Evolutionary conservation across 1,140 invertebrate species (phyloP).

Genomic region (Eriosoma lanigerum): DNA sequence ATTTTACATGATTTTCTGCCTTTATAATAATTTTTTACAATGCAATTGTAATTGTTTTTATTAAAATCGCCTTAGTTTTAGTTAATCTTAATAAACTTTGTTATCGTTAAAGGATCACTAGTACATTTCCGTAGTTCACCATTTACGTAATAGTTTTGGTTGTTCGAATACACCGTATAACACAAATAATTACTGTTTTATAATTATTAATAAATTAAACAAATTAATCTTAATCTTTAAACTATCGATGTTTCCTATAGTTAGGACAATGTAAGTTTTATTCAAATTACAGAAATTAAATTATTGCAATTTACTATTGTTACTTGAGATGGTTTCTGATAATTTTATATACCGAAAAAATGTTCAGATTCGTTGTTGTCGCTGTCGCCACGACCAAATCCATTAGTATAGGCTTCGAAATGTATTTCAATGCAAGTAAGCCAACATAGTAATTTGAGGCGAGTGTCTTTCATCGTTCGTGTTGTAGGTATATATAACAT

Average conservation of each 20-base stretch:
- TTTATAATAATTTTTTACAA: too few relatives aligned
- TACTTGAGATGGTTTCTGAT: not conserved
- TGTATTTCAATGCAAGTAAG: not conserved
- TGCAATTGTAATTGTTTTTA: too few relatives aligned
- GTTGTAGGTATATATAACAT: not conserved
- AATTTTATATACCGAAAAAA: not conserved
- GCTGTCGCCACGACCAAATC: not conserved
- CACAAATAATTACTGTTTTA: not conserved
- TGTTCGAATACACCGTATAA: not conserved
- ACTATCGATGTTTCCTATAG: not conserved
- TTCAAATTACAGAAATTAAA: not conserved
- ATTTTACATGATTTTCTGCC: too few relatives aligned
- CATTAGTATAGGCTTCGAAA: slow-evolving; percentile 1
- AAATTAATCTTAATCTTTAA: not conserved
- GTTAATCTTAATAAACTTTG: too few relatives aligned
- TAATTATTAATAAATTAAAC: not conserved
- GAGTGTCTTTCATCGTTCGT: not conserved
- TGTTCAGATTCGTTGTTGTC: not conserved
- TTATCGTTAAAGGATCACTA: too few relatives aligned
- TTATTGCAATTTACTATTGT: not conserved
- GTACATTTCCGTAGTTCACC: too few relatives aligned
- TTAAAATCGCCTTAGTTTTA: too few relatives aligned
- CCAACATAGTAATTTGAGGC: not conserved
- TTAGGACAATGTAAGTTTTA: not conserved
- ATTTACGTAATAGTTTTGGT: not conserved